These are phyloP conservation scores for Porites lutea DNA, from an alignment of 64 coral and sea anemone genomes.

Conservation along the genomic window DNA sequence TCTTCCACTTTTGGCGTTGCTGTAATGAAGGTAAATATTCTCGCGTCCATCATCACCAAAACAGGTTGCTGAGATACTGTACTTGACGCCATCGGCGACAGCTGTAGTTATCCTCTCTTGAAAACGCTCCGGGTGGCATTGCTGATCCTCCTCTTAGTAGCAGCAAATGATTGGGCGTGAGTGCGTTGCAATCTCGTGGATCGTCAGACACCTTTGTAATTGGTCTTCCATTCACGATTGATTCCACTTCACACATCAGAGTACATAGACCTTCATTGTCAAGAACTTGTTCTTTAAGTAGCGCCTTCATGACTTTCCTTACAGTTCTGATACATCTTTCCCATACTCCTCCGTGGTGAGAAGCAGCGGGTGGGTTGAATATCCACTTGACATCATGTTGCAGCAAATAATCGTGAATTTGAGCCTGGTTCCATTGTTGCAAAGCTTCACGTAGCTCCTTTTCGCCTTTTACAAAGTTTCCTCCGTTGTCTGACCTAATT, in stretches of 20 bases:
- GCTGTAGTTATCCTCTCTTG: not conserved
- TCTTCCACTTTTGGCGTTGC: constrained; percentile 1
- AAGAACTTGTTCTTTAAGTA: not conserved
- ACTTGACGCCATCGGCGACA: not conserved
- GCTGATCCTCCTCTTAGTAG: not conserved
- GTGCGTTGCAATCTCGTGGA: not conserved
- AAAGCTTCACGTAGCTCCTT: not conserved
- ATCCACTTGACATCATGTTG: constrained; percentile 1
- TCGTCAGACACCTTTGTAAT: not conserved
- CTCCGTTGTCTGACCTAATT: constrained; percentile 17
- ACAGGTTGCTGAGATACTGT: not conserved
- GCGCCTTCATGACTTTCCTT: not conserved
- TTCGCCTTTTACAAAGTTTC: constrained; percentile 1
- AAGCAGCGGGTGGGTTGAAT: not conserved
- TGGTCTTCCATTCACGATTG: not conserved
- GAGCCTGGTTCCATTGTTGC: not conserved
- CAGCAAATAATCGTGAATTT: not conserved
- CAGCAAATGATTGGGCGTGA: not conserved
- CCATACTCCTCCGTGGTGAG: not conserved
- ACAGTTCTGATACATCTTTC: not conserved
- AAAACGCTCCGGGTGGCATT: not conserved
- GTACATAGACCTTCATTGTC: constrained; percentile 1
- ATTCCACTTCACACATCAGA: constrained; percentile 5
- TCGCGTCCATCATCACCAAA: not conserved
- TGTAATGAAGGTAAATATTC: constrained; percentile 7